Conservation (phyloP, 2,797 vertebrate species). For the Ctenosaura bakeri region DNA sequence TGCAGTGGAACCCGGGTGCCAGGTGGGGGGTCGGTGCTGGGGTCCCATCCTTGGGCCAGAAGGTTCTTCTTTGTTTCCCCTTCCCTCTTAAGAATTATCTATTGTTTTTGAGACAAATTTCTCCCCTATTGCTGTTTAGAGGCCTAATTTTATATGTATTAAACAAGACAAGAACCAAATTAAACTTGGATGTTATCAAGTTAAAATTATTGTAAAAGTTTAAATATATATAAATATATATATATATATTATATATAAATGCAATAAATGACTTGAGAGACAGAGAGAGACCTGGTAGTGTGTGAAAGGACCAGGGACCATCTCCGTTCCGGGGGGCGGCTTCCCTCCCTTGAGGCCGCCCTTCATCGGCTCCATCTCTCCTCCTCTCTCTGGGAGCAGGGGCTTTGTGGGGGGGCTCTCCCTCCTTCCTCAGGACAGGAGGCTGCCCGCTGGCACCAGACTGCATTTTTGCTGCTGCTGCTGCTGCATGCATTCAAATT, state of each 20-base stretch:
- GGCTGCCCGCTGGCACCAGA: too few relatives aligned
- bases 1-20: too few relatives aligned
- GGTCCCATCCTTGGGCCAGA: conserved; percentile 27
- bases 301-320: background rate
- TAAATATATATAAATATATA: conserved; percentile 75
- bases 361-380: too few relatives aligned
- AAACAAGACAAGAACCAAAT: conserved; percentile 78
- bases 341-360: background rate
- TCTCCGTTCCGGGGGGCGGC: background rate
- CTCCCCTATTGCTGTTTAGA: conserved; percentile 78
- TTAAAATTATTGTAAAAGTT: conserved; percentile 80
- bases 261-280: conserved; percentile 76
- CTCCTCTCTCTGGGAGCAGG: background rate
- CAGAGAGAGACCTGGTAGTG: conserved; percentile 4
- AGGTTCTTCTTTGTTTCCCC: conserved; percentile 57
- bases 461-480: too few relatives aligned
- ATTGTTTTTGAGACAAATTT: conserved; percentile 40
- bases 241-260: conserved; percentile 73
- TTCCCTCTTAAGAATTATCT: conserved; percentile 27
- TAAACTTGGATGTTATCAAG: conserved; percentile 78
- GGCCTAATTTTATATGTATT: conserved; percentile 83
- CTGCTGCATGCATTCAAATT: too few relatives aligned
- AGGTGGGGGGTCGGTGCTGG: background rate
- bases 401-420: background rate
- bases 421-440: background rate